phyloP scores from a whole-genome alignment of 2,888 invertebrate species.

The Nomada ferruginata region DNA sequence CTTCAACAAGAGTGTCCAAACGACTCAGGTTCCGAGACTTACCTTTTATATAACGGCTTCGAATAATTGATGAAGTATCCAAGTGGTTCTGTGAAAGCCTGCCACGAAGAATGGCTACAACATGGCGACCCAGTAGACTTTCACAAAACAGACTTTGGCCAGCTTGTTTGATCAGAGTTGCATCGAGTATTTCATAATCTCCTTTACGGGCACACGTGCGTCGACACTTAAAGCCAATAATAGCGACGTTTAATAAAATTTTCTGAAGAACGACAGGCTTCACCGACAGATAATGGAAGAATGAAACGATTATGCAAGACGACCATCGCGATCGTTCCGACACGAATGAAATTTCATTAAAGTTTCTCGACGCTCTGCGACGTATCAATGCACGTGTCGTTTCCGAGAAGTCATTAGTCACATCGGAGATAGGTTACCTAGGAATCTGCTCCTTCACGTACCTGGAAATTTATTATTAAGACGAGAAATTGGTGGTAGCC shows the following conservation, averaged over 20 bases:
- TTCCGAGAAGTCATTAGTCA: conserved; percentile 34
- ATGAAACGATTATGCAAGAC: conserved; percentile 7
- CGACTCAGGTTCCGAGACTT: not conserved
- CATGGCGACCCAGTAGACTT: not conserved
- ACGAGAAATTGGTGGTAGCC: conserved; percentile 8
- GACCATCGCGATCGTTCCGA: not conserved
- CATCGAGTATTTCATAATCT: too few species aligned
- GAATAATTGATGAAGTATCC: conserved; percentile 20
- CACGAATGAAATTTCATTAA: conserved; percentile 48
- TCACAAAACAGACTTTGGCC: not conserved
- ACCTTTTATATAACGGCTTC: not conserved
- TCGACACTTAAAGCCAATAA: not conserved
- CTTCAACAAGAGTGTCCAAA: not conserved
- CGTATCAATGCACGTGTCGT: conserved; percentile 29
- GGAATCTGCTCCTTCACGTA: conserved; percentile 16
- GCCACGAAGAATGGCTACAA: not conserved
- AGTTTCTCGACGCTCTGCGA: conserved; percentile 36
- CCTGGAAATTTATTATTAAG: conserved; percentile 47
- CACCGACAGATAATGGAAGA: not conserved
- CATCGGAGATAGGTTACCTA: conserved; percentile 16
- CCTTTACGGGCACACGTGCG: too few species aligned
- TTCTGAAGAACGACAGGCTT: not conserved
- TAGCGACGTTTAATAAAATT: not conserved
- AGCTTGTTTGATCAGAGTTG: not conserved
- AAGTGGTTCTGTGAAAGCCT: conserved; percentile 9